Evolutionary conservation across 2,888 invertebrate genomes (phyloP).

Genomic region (Plagodis dolabraria): DNA sequence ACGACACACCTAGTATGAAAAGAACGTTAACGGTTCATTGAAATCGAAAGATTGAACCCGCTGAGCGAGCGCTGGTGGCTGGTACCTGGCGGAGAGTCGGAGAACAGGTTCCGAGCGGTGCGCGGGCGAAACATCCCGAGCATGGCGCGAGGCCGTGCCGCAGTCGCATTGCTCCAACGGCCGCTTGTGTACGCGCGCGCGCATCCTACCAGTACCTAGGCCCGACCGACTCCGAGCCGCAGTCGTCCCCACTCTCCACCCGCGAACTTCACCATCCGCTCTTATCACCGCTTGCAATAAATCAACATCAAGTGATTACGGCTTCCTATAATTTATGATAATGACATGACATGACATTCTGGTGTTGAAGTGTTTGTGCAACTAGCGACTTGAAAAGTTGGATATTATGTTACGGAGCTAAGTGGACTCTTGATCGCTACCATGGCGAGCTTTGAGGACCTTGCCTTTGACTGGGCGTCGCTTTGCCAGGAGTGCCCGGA

Average conservation of each 20-base stretch:
- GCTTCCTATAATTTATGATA: conserved; percentile 19
- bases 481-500: conserved; percentile 86
- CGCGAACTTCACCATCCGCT: conserved; percentile 51
- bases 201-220: conserved; percentile 46
- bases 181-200: conserved; percentile 72
- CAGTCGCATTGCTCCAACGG: conserved; percentile 73
- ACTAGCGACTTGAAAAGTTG: conserved; percentile 44
- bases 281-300: conserved; percentile 38
- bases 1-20: conserved; percentile 60
- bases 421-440: conserved; percentile 55
- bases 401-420: conserved; percentile 60
- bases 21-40: conserved; percentile 82
- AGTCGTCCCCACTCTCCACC: conserved; percentile 31
- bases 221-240: conserved; percentile 18
- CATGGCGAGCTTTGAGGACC: conserved; percentile 88
- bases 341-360: conserved; percentile 35
- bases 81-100: conserved; percentile 35
- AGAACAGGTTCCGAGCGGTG: conserved; percentile 72
- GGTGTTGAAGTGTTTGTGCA: conserved; percentile 67
- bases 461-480: conserved; percentile 87
- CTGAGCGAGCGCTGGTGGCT: conserved; percentile 63
- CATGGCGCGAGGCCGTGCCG: conserved; percentile 56
- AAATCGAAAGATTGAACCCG: conserved; percentile 69
- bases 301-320: conserved; percentile 30
- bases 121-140: conserved; percentile 70